Conservation (phyloP, 2,888 invertebrate species). For the Megalurothrips usitatus region DNA sequence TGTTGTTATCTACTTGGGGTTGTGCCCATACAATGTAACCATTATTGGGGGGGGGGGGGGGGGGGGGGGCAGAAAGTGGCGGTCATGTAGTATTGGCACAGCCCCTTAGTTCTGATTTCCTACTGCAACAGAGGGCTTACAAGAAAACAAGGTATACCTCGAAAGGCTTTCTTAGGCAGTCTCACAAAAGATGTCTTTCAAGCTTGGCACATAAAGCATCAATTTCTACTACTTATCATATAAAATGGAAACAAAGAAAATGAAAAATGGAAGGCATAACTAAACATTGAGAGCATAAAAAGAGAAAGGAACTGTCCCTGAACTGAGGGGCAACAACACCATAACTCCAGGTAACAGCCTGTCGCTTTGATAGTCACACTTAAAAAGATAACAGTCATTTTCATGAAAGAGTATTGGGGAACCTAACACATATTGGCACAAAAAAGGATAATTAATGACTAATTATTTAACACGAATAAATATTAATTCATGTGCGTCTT, state of each 20-base stretch:
- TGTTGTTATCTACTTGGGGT: no score
- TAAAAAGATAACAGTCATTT: neutral
- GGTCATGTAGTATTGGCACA: no score
- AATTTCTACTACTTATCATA: neutral
- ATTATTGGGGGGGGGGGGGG: no score
- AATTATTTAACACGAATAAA: neutral
- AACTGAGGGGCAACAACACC: neutral
- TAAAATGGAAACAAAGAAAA: neutral
- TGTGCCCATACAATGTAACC: no score
- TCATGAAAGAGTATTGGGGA: neutral
- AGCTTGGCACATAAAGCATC: neutral
- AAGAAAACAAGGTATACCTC: neutral
- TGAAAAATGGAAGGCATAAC: neutral
- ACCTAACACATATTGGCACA: slow-evolving; percentile 13
- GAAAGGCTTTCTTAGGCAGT: neutral
- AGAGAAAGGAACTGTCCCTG: neutral
- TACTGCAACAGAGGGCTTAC: neutral
- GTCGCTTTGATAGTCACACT: neutral
- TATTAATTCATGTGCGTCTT: neutral
- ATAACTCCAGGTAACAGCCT: neutral
- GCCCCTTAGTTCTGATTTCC: no score
- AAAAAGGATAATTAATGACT: neutral
- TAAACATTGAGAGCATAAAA: neutral
- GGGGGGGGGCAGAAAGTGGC: no score
- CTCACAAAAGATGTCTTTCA: neutral